Evolutionary conservation across 2,797 vertebrate genomes (phyloP), one percentile per base, ranked within the genome.

Genomic region (Cirrhinus mrigala): DNA sequence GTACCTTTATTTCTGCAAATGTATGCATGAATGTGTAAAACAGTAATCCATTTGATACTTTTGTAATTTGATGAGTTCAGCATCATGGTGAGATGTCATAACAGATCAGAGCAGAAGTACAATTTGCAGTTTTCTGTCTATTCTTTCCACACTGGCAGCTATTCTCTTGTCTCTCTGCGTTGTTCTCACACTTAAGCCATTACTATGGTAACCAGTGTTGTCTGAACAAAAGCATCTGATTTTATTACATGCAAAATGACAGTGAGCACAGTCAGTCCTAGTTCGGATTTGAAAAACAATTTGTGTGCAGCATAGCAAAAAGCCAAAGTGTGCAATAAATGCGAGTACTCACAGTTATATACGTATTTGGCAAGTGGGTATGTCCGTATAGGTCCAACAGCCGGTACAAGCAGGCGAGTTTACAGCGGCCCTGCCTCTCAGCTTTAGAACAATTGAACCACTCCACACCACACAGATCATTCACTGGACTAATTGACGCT

Each of bases 391-490:
- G 95, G 90, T 99, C 97, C 85, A 95, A 93, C 44, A 99, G 92
- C 86, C 98, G 95, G 90, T 98, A 99, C 79, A 99, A 95, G 91
- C 97, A 97, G 88, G 98, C 97, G 87, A 99, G 95, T 89, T 96
- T 98, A 93, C 97, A 99, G 81, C 98, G 98, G 79, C 94, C 96
- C 85, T 95, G 96, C 86, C 96, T 98, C 93, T 99, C 98, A 89
- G 97, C 97, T 92, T 99, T 99, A 73, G 95, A 94, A 86, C 97
- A 98, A 0, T 94, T 92, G 50, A 96, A 94, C 7, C 97, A 96
- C 88, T 98, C 97, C 33, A 94, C 85, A 82, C 96, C 96, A 78
- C 95, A 96, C 89, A 99, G 94, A 93, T 99, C 98, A 86, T 98
- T 99, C 92, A 99, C 96, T 29, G 97, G 97, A 85, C 95, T 96